These are phyloP conservation scores for Fissipunctia ypsillon DNA, from an alignment of 2,888 invertebrate genomes.

Conservation along the genomic window DNA sequence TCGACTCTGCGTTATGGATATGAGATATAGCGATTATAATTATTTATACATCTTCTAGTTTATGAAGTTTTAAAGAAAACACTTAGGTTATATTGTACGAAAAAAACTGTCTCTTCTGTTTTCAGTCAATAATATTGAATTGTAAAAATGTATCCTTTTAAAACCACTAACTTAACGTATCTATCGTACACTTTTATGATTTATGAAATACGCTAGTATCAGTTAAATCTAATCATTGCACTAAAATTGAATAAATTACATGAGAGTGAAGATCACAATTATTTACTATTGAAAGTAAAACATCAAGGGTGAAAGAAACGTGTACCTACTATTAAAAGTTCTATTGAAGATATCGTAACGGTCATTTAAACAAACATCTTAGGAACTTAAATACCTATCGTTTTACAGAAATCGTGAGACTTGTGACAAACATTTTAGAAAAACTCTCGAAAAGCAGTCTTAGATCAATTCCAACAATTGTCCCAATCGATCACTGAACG, in stretches of 20 bases:
- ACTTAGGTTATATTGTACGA: slow-evolving; percentile 84
- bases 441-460: slow-evolving; percentile 86
- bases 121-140: slow-evolving; percentile 87
- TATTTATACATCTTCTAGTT: slow-evolving; percentile 84
- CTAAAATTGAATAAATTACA: slow-evolving; percentile 90
- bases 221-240: slow-evolving; percentile 90
- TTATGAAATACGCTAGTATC: slow-evolving; percentile 82
- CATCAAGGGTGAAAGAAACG: slow-evolving; percentile 69
- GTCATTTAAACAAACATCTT: slow-evolving; percentile 68
- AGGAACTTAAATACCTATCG: slow-evolving; percentile 77
- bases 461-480: slow-evolving; percentile 88
- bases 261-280: slow-evolving; percentile 84
- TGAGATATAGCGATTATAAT: slow-evolving; percentile 82
- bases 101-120: slow-evolving; percentile 79
- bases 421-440: slow-evolving; percentile 73
- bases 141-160: slow-evolving; percentile 83
- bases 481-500: slow-evolving; percentile 72
- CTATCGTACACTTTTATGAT: slow-evolving; percentile 84
- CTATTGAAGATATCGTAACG: slow-evolving; percentile 70
- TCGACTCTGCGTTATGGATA: slow-evolving; percentile 82
- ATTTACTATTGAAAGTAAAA: slow-evolving; percentile 76
- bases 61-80: slow-evolving; percentile 78
- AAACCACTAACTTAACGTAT: slow-evolving; percentile 83
- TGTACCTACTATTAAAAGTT: slow-evolving; percentile 76
- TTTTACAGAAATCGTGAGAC: slow-evolving; percentile 73